Base-by-base conservation (phyloP, 2,888 invertebrate species). In the Xestia sexstrigata region DNA sequence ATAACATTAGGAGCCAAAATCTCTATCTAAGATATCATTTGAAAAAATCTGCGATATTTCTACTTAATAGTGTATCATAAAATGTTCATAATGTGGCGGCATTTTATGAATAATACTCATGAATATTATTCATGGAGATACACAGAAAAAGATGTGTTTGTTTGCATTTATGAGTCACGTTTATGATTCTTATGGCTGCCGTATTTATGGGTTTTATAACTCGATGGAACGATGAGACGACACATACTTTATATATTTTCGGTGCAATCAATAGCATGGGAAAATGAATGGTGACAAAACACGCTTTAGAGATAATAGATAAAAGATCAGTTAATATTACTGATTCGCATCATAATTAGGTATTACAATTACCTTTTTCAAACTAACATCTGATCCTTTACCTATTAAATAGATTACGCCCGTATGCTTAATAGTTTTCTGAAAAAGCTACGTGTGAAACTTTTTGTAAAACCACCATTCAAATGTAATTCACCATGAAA, bases 1-100 rank as follows among this genome's bases (percentile, higher is more conserved):
- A 63, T 71, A 47, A 66, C 72, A 58, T 86, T 86, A 86, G 8
- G 63, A 35, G 45, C 0, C 35, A 55, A 20, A 20, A 73, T 76
- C 47, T 60, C 15, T 20, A 70, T 71, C 17, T 39, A 23, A 60
- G 30, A 76, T 72, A 4, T 7, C 11, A 78, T 66, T 42, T 47
- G 9, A 63, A 52, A 74, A 69, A 69, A 60, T 68, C 49, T 71
- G 30, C 49, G 26, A 62, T 58, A 72, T 66, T 35, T 20, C 65
- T 26, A 55, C 45, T 30, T 30, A 60, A 65, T 66, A 65, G 3
- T 26, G 74, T 5, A 63, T 63, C n/a, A 58, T 70, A 70, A 76
- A 83, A 72, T 17, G 17, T 6, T 67, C 23, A 45, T 45, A 7
- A 49, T 6, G 13, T 69, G 49, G 23, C 30, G 26, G 17, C n/a